phyloP scores from a whole-genome alignment of 2,113 vertebrate species.

The Pelodiscus sinensis region DNA sequence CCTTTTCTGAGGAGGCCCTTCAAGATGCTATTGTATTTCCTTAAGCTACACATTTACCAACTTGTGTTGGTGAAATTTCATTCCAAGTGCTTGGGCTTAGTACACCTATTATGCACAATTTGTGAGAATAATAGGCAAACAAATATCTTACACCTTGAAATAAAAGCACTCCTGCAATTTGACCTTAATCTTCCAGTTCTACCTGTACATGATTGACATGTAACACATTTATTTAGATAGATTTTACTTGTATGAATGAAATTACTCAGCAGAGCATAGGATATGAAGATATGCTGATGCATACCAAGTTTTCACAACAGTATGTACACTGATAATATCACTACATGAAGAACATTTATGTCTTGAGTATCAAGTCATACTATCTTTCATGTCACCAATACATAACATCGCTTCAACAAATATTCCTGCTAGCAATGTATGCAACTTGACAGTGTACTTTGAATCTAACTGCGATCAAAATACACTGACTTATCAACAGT shows the following conservation, averaged over 20 bases:
- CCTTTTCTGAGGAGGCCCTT: background rate
- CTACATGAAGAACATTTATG: background rate
- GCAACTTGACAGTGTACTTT: background rate
- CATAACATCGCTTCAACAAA: background rate
- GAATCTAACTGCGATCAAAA: background rate
- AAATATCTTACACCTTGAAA: slow-evolving; percentile 46
- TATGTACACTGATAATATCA: background rate
- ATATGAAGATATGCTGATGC: background rate
- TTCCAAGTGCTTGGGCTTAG: slow-evolving; percentile 31
- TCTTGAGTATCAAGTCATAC: background rate
- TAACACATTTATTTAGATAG: background rate
- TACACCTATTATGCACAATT: slow-evolving; percentile 25
- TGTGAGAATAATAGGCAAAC: slow-evolving; percentile 23
- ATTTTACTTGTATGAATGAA: background rate
- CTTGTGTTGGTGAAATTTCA: slow-evolving; percentile 40
- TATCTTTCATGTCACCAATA: background rate
- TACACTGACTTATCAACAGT: background rate
- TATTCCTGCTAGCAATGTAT: background rate
- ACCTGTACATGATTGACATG: background rate
- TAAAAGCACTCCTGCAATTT: background rate
- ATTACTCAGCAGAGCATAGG: background rate
- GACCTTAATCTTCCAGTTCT: slow-evolving; percentile 37
- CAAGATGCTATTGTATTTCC: background rate
- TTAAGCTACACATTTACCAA: slow-evolving; percentile 1
- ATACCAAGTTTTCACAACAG: background rate